These are phyloP conservation scores for Vandiemenella viatica DNA, from an alignment of 2,888 invertebrate species.

Conservation along the genomic window DNA sequence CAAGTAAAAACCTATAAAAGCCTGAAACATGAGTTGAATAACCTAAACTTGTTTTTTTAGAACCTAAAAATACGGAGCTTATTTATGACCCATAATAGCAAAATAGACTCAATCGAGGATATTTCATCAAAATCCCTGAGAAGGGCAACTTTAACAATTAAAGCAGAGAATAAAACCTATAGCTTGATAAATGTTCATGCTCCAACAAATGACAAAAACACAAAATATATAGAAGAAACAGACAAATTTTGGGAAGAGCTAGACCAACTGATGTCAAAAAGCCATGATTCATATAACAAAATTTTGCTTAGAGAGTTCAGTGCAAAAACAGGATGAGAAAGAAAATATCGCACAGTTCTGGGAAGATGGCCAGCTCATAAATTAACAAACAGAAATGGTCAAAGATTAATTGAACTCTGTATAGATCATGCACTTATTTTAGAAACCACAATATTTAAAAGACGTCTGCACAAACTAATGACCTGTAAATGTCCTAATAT, in stretches of 20 bases:
- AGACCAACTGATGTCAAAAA: not conserved
- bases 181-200: not conserved
- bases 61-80: no score
- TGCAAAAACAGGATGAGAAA: not conserved
- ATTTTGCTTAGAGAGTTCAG: slow-evolving; percentile 1
- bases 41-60: no score
- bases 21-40: no score
- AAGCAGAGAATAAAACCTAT: not conserved
- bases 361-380: not conserved
- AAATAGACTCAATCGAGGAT: no score
- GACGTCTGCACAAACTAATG: not conserved
- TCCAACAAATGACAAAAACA: not conserved
- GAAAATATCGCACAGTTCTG: not conserved
- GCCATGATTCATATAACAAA: not conserved
- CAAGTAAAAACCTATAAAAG: no score
- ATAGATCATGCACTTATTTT: not conserved
- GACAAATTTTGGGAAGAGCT: not conserved
- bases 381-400: not conserved
- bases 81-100: no score
- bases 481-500: not conserved
- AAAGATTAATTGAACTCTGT: not conserved
- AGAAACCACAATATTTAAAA: not conserved
- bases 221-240: not conserved
- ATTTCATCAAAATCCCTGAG: no score
- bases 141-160: not conserved